Percentiles rank a stretch among this genome's conserved stretches.
phyloP scores from a whole-genome alignment of 2,113 vertebrate species.

The Emydocephalus ijimae region DNA sequence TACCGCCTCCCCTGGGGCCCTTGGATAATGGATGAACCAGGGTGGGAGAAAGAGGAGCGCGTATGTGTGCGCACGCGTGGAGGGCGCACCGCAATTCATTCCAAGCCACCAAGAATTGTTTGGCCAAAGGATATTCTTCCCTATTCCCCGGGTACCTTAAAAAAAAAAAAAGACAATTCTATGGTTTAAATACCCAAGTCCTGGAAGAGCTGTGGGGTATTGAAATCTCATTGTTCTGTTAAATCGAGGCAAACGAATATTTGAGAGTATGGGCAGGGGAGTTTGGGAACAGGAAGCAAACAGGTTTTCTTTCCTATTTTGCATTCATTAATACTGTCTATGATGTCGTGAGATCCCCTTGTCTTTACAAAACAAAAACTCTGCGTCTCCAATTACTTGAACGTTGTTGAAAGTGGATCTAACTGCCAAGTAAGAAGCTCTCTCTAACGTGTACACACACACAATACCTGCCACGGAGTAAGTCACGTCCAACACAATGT shows the following conservation, averaged over 20 bases:
- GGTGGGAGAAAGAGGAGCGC: neutral
- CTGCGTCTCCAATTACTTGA: neutral
- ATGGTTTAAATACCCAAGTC: too few species aligned
- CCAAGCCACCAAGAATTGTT: slow-evolving; percentile 69
- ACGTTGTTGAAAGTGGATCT: neutral
- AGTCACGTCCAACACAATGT: too few species aligned
- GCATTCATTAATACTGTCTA: neutral
- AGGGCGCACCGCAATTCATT: slow-evolving; percentile 58
- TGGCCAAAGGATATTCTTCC: slow-evolving; percentile 65
- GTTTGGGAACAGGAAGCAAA: too few species aligned
- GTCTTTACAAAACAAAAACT: neutral
- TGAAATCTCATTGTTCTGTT: neutral
- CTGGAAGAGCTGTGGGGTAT: neutral
- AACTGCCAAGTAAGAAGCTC: neutral
- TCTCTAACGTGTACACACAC: too few species aligned
- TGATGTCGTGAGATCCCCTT: too few species aligned
- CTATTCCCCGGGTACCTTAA: slow-evolving; percentile 49
- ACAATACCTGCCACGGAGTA: neutral
- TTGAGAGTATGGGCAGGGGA: neutral
- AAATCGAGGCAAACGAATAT: neutral
- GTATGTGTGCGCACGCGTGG: neutral
- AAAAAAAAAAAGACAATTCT: neutral
- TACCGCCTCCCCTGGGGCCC: slow-evolving; percentile 74
- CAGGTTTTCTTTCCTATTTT: neutral
- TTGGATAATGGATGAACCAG: slow-evolving; percentile 58